These are phyloP conservation scores for Drosophila falleni DNA, from an alignment of 2,888 invertebrate genomes.

Conservation along the genomic window DNA sequence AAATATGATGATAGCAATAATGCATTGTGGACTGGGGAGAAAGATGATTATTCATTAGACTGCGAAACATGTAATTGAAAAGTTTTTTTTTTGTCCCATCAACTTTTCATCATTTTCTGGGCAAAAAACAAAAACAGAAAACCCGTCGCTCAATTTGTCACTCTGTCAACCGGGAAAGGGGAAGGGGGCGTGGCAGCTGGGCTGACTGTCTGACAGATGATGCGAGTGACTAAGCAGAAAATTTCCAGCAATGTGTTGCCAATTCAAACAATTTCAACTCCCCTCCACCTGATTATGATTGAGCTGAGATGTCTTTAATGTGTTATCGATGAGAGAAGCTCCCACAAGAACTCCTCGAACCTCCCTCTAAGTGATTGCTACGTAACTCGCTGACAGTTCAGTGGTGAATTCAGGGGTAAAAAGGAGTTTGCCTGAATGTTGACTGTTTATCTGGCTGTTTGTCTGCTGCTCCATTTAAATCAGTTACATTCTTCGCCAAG, in stretches of 20 bases:
- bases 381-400: constrained; percentile 5
- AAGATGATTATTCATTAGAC: constrained; percentile 57
- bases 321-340: constrained; percentile 61
- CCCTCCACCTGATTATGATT: constrained; percentile 71
- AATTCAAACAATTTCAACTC: neutral
- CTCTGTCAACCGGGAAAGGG: constrained; percentile 13
- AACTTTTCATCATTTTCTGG: constrained; percentile 4
- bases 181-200: constrained; percentile 38
- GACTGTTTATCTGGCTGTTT: constrained; percentile 49
- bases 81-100: constrained; percentile 47
- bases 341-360: neutral
- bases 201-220: constrained; percentile 51
- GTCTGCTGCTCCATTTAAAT: constrained; percentile 70
- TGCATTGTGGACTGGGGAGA: constrained; percentile 12
- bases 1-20: constrained; percentile 46
- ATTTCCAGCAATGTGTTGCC: constrained; percentile 40
- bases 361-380: constrained; percentile 5
- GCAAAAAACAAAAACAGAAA: constrained; percentile 48
- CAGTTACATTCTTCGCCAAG: constrained; percentile 62
- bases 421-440: constrained; percentile 14
- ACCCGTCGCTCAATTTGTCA: constrained; percentile 77
- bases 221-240: constrained; percentile 66
- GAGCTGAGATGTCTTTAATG: constrained; percentile 82
- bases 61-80: constrained; percentile 70
- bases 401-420: neutral